These are phyloP conservation scores for Bujurquina vittata DNA, from an alignment of 2,113 vertebrate genomes.

Conservation along the genomic window DNA sequence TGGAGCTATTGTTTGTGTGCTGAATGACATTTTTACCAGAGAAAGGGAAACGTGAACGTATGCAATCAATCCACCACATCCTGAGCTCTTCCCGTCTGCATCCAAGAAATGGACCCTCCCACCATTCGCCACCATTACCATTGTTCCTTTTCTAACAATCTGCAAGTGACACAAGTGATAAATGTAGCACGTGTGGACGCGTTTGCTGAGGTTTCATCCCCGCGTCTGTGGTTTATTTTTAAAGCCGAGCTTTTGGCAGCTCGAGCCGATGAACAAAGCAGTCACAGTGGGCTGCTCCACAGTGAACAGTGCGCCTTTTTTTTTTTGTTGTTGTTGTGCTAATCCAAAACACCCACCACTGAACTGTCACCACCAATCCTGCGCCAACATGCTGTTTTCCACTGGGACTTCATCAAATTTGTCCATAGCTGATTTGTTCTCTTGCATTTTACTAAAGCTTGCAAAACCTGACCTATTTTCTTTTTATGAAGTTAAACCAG, in stretches of 20 bases:
- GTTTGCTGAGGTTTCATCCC: neutral
- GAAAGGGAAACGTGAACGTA: neutral
- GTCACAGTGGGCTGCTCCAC: neutral
- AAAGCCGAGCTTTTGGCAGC: slow-evolving; percentile 2
- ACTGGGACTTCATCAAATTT: neutral
- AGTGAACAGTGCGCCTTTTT: neutral
- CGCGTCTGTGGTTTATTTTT: neutral
- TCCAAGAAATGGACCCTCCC: neutral
- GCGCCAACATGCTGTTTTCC: slow-evolving; percentile 4
- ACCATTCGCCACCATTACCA: neutral
- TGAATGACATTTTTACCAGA: neutral
- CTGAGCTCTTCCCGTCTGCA: neutral
- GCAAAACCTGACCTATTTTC: neutral
- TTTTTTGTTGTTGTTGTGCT: neutral
- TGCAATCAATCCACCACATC: neutral
- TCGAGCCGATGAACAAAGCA: neutral
- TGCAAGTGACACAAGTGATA: neutral
- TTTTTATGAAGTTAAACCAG: neutral
- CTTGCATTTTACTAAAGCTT: neutral
- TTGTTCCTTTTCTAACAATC: neutral
- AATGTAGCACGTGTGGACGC: neutral
- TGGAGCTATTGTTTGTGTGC: too few species aligned
- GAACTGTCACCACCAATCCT: neutral
- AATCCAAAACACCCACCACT: slow-evolving; percentile 31
- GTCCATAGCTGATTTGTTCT: neutral